Evolutionary conservation across 1,140 invertebrate genomes (phyloP).

Genomic region (Eumeta japonica): DNA sequence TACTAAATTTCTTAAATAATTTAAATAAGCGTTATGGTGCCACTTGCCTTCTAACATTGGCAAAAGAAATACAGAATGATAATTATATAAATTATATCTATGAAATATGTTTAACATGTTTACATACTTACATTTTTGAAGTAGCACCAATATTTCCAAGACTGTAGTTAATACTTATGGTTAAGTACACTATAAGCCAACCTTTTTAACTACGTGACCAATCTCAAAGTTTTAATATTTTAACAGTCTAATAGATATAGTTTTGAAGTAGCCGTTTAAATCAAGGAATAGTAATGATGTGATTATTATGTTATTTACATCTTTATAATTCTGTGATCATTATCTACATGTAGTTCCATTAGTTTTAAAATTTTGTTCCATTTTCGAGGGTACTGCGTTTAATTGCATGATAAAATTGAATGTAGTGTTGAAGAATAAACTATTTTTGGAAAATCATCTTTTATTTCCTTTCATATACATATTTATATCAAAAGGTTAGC

Average conservation of each 20-base stretch:
- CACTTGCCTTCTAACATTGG: no score
- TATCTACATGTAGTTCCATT: conserved; percentile 45
- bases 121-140: conserved; percentile 16
- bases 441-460: conserved; percentile 48
- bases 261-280: conserved; percentile 39
- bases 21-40: no score
- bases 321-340: conserved; percentile 52
- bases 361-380: conserved; percentile 34
- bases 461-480: no score
- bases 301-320: conserved; percentile 38
- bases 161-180: conserved; percentile 37
- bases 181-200: conserved; percentile 35
- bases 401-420: conserved; percentile 48
- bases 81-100: conserved; percentile 3
- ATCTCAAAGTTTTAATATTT: conserved; percentile 39
- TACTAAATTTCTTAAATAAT: no score
- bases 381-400: conserved; percentile 34
- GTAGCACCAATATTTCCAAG: conserved; percentile 14
- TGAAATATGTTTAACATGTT: conserved; percentile 7
- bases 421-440: conserved; percentile 51
- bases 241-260: conserved; percentile 39
- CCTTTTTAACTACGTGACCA: conserved; percentile 47
- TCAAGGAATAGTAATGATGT: conserved; percentile 25
- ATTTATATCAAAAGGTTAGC: no score
- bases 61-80: no score